Evolutionary conservation across 2,113 vertebrate genomes (phyloP).

Genomic region (Leptobrachium leishanense): DNA sequence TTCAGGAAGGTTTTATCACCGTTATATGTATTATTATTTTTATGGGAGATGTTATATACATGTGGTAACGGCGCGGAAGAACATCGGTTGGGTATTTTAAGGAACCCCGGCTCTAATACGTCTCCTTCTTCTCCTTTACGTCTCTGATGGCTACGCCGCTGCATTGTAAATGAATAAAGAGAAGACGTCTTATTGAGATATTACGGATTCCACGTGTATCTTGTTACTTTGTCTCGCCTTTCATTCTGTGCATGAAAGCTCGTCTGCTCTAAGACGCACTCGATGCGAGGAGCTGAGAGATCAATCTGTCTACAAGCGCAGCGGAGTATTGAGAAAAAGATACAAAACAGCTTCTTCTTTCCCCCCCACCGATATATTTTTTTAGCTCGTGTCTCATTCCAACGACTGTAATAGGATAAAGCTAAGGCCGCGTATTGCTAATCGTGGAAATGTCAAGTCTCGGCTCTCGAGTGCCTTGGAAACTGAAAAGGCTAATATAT

Average conservation of each 20-base stretch:
- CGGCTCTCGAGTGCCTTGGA: neutral
- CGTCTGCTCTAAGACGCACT: neutral
- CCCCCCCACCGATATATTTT: neutral
- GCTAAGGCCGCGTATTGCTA: neutral
- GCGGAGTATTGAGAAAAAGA: neutral
- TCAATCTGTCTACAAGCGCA: neutral
- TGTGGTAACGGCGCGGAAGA: too few species aligned
- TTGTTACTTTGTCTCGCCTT: neutral
- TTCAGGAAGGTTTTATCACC: slow-evolving; percentile 27
- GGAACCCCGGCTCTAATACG: neutral
- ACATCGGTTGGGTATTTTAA: too few species aligned
- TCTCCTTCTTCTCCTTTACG: neutral
- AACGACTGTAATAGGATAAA: neutral
- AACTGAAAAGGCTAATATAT: neutral
- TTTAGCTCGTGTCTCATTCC: neutral
- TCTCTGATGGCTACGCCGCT: neutral
- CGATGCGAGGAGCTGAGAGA: neutral
- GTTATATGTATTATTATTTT: neutral
- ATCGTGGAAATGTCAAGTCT: neutral
- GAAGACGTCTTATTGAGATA: neutral
- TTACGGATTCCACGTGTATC: neutral
- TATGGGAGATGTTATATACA: neutral
- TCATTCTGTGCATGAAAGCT: neutral
- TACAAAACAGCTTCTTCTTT: neutral
- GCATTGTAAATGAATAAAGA: neutral